phyloP scores from a whole-genome alignment of 2,113 vertebrate species.

The Cottus gobio region DNA sequence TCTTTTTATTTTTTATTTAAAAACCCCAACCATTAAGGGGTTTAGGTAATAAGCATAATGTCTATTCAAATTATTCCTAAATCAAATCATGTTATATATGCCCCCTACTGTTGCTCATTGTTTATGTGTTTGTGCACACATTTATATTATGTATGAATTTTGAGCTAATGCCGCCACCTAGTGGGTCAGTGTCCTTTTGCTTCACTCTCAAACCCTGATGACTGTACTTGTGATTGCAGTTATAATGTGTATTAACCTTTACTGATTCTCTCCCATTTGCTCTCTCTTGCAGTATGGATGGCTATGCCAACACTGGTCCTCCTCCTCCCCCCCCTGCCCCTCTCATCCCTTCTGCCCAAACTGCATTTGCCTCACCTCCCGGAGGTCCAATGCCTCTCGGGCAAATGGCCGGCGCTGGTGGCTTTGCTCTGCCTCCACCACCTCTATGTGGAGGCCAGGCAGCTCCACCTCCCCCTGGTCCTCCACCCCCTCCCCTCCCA shows the following conservation, averaged over 20 bases:
- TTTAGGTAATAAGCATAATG: neutral
- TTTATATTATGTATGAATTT: conserved; percentile 6
- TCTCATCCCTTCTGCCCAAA: conserved; percentile 94
- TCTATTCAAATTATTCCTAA: neutral
- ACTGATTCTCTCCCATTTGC: neutral
- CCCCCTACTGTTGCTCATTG: neutral
- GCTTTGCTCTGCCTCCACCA: conserved; percentile 83
- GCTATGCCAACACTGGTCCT: conserved; percentile 89
- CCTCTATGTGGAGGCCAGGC: conserved; percentile 83
- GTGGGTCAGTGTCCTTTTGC: conserved; percentile 38
- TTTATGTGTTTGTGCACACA: neutral
- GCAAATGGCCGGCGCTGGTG: conserved; percentile 63
- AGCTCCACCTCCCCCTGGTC: conserved; percentile 90
- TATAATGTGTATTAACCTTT: neutral
- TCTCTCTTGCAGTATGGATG: conserved; percentile 87
- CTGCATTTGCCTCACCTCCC: conserved; percentile 93
- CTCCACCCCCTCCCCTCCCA: conserved; percentile 89
- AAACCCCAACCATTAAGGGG: neutral
- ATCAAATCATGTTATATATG: neutral
- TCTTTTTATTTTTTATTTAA: conserved; percentile 6
- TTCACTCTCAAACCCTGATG: neutral
- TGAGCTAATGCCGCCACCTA: conserved; percentile 73
- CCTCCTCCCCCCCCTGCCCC: conserved; percentile 90
- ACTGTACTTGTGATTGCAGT: neutral
- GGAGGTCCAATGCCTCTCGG: conserved; percentile 85